phyloP scores from a whole-genome alignment of 2,888 invertebrate genomes.

The Zhengitettix transpicula region DNA sequence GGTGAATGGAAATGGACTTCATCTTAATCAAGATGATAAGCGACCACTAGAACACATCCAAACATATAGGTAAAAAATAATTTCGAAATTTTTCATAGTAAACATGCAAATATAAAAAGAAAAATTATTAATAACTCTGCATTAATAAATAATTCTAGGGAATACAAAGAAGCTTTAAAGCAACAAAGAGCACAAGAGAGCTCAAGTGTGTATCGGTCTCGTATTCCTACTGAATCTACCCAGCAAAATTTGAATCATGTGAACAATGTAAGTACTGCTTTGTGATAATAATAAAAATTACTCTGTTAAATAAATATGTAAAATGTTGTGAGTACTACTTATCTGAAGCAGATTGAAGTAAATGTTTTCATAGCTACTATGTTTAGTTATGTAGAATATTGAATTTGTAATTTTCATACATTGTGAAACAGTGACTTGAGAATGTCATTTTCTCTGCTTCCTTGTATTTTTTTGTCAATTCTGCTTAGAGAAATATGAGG shows the following conservation, averaged over 20 bases:
- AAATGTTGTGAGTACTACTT: not conserved
- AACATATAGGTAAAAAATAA: constrained; percentile 47
- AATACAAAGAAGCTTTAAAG: constrained; percentile 78
- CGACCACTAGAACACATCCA: constrained; percentile 50
- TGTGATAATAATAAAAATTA: not conserved
- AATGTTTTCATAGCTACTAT: not conserved
- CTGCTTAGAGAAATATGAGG: no score
- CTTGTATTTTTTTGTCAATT: no score
- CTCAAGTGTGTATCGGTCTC: constrained; percentile 46
- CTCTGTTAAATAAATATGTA: not conserved
- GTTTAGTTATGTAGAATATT: not conserved
- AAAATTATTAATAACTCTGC: not conserved
- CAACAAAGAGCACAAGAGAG: constrained; percentile 68
- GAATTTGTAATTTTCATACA: no score
- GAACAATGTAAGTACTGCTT: not conserved
- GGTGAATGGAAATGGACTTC: constrained; percentile 39
- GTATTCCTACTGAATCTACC: constrained; percentile 18
- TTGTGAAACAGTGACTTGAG: no score
- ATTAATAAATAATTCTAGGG: constrained; percentile 34
- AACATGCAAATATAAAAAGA: not conserved
- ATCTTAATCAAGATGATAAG: constrained; percentile 36
- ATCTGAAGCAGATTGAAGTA: not conserved
- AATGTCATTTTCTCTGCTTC: no score
- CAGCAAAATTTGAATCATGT: constrained; percentile 2
- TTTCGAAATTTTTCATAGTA: not conserved